Conservation (phyloP, 2,888 invertebrate species). For the Choristoneura rosaceana region DNA sequence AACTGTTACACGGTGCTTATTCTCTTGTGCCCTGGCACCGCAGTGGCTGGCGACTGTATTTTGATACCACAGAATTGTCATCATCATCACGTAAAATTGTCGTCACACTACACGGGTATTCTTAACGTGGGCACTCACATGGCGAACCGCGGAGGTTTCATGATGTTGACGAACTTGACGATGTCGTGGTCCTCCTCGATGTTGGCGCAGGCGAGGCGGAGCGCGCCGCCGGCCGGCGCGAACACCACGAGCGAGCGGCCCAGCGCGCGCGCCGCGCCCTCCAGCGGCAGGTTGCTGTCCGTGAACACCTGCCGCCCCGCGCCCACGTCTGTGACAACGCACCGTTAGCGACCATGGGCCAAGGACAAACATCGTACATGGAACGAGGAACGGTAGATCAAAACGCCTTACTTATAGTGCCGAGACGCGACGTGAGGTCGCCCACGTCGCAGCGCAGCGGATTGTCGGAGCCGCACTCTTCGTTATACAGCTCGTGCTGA, state of each 20-base stretch:
- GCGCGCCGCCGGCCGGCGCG: conserved; percentile 88
- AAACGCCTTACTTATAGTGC: conserved; percentile 88
- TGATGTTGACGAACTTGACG: conserved; percentile 94
- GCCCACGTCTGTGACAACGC: conserved; percentile 87
- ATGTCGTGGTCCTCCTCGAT: conserved; percentile 96
- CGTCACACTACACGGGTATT: no score
- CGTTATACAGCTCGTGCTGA: conserved; percentile 92
- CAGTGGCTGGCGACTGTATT: no score
- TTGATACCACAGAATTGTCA: no score
- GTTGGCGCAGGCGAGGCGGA: conserved; percentile 95
- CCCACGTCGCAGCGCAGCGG: conserved; percentile 96
- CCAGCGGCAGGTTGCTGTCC: conserved; percentile 95
- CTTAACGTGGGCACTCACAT: conserved; percentile 85
- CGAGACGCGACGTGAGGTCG: conserved; percentile 93
- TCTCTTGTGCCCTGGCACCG: no score
- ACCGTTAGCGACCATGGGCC: not conserved
- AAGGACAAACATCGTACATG: not conserved
- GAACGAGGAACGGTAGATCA: not conserved
- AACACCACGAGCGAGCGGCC: conserved; percentile 94
- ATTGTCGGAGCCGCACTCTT: conserved; percentile 95
- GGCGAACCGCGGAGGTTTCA: conserved; percentile 94
- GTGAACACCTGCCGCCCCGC: conserved; percentile 90
- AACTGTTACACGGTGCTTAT: no score
- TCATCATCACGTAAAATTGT: no score
- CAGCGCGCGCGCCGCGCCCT: conserved; percentile 90